Evolutionary conservation across 2,888 invertebrate genomes (phyloP).

Genomic region (Lithophane ornitopus): DNA sequence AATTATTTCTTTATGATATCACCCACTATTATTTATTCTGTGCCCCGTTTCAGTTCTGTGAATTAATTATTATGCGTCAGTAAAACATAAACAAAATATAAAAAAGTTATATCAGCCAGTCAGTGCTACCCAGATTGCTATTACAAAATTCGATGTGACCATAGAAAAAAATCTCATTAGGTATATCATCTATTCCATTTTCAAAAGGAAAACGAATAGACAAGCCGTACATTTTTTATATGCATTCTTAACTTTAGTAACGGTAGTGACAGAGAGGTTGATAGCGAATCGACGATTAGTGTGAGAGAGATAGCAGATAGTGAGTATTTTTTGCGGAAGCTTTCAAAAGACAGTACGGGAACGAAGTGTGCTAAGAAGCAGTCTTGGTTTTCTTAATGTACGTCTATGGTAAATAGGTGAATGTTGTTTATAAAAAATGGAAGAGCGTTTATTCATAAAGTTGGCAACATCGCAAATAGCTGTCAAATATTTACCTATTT

Average conservation of each 20-base stretch:
- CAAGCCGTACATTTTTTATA: conserved; percentile 77
- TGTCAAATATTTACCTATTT: too few relatives aligned
- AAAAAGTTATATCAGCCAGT: neutral
- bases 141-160: conserved; percentile 48
- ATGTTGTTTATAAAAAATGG: too few relatives aligned
- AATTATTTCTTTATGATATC: neutral
- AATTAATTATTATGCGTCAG: neutral
- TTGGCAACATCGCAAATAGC: too few relatives aligned
- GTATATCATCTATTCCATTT: conserved; percentile 71
- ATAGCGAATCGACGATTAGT: conserved; percentile 51
- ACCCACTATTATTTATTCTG: too few relatives aligned
- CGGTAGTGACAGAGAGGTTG: conserved; percentile 73
- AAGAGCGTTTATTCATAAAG: too few relatives aligned
- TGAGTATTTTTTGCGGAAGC: conserved; percentile 73
- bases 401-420: neutral
- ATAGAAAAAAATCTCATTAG: conserved; percentile 71
- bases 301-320: conserved; percentile 67
- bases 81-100: neutral
- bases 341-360: conserved; percentile 66
- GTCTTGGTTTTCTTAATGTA: conserved; percentile 50
- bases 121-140: conserved; percentile 41
- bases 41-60: neutral
- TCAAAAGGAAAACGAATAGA: conserved; percentile 77
- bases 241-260: conserved; percentile 83
- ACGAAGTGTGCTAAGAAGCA: conserved; percentile 60